A percentile compares a stretch with the other conserved stretches of the same genome.
These are phyloP conservation scores for Drosophila fuyamai DNA, from an alignment of 1,140 invertebrate genomes.

Conservation along the genomic window DNA sequence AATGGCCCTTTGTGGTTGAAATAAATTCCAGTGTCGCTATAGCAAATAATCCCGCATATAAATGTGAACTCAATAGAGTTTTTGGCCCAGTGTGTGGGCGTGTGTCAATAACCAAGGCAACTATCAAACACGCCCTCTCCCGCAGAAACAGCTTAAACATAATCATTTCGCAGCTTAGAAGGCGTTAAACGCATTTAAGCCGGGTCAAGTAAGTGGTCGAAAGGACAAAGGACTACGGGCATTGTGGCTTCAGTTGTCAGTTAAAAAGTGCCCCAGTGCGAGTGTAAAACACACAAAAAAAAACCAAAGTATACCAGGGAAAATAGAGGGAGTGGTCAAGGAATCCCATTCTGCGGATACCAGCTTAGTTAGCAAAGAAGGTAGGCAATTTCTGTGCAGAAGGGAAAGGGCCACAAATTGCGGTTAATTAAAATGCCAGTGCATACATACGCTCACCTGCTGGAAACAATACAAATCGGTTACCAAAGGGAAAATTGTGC, in stretches of 20 bases:
- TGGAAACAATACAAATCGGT: conserved; percentile 50
- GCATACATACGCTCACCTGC: conserved; percentile 3
- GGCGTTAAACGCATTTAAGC: conserved; percentile 72
- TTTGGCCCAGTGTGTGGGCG: conserved; percentile 15
- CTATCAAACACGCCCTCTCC: conserved; percentile 13
- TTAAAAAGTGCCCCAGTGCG: neutral
- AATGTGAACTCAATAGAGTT: conserved; percentile 42
- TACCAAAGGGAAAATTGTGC: conserved; percentile 33
- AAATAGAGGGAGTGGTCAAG: conserved; percentile 1
- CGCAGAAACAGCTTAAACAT: conserved; percentile 51
- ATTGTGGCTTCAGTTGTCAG: conserved; percentile 12
- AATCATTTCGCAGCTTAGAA: conserved; percentile 74
- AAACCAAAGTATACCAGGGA: conserved; percentile 20
- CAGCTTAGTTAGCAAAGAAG: conserved; percentile 8
- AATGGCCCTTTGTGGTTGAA: conserved; percentile 1
- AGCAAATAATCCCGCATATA: conserved; percentile 55
- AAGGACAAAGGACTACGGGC: conserved; percentile 50
- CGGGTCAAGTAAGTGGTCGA: conserved; percentile 49
- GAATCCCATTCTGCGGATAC: neutral
- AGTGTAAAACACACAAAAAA: conserved; percentile 19
- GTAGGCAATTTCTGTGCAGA: conserved; percentile 1
- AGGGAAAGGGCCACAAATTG: conserved; percentile 28
- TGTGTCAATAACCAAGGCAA: conserved; percentile 67
- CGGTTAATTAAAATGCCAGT: conserved; percentile 72
- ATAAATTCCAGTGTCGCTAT: conserved; percentile 20